These are phyloP conservation scores for Latrodectus geometricus DNA, from an alignment of 1,140 invertebrate genomes.

Conservation along the genomic window DNA sequence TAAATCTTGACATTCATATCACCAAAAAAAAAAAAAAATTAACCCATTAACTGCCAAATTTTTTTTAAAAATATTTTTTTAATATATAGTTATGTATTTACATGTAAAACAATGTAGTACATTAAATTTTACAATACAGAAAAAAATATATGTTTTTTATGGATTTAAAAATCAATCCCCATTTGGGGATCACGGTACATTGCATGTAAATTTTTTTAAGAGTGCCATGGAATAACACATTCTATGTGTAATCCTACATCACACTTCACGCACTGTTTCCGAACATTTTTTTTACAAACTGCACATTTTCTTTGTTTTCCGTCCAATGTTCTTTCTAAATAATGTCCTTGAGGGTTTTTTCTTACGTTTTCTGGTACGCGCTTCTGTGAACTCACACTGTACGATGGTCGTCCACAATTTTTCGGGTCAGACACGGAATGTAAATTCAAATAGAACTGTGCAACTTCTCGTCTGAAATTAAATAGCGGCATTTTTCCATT, in stretches of 20 bases:
- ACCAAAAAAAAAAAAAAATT: too few species aligned
- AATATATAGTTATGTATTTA: too few species aligned
- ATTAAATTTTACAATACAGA: too few species aligned
- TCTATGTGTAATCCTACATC: not conserved
- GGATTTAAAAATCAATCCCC: slow-evolving; percentile 37
- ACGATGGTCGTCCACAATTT: slow-evolving; percentile 26
- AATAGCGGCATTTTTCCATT: slow-evolving; percentile 38
- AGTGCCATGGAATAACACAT: slow-evolving; percentile 2
- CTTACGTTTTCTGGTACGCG: too few species aligned
- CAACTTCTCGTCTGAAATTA: slow-evolving; percentile 39
- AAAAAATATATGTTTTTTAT: too few species aligned
- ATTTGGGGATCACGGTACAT: slow-evolving; percentile 40
- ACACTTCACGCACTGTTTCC: too few species aligned
- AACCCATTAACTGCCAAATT: too few species aligned
- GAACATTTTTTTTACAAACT: slow-evolving; percentile 38
- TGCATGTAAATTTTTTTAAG: slow-evolving; percentile 28
- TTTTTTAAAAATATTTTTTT: too few species aligned
- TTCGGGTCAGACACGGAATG: slow-evolving; percentile 32
- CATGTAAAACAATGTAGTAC: too few species aligned
- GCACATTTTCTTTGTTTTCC: slow-evolving; percentile 41
- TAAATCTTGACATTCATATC: too few species aligned
- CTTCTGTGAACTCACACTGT: slow-evolving; percentile 17
- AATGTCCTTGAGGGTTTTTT: slow-evolving; percentile 33
- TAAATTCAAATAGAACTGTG: slow-evolving; percentile 40
- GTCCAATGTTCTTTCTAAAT: slow-evolving; percentile 33